Conservation (phyloP, 1,140 invertebrate species). For the Drosophila bipectinata region DNA sequence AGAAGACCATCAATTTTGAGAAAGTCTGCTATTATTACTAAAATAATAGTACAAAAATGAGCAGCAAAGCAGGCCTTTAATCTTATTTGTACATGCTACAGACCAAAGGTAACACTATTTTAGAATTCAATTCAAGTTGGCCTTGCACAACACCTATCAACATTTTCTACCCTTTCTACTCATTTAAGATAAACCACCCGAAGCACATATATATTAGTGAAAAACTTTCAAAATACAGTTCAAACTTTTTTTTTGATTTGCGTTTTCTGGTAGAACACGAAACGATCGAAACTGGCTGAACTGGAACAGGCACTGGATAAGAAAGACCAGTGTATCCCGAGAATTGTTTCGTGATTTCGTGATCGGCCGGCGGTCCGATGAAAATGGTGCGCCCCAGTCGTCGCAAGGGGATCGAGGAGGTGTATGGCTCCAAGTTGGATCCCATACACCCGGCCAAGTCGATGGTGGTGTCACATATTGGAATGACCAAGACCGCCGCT, state of each 20-base stretch:
- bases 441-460: slow-evolving; percentile 48
- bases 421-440: slow-evolving; percentile 70
- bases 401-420: slow-evolving; percentile 73
- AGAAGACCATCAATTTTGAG: too few species aligned
- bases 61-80: too few species aligned
- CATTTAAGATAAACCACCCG: slow-evolving; percentile 46
- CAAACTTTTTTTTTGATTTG: slow-evolving; percentile 45
- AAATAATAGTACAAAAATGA: too few species aligned
- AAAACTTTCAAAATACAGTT: slow-evolving; percentile 51
- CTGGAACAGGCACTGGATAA: background rate
- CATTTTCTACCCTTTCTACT: background rate
- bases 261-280: slow-evolving; percentile 26
- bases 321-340: background rate
- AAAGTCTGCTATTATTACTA: too few species aligned
- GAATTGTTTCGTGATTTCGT: background rate
- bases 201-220: slow-evolving; percentile 57
- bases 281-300: background rate
- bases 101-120: background rate
- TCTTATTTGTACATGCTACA: background rate
- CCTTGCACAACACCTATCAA: background rate
- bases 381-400: slow-evolving; percentile 65
- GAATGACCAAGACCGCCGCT: slow-evolving; percentile 46
- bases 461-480: slow-evolving; percentile 23
- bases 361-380: background rate
- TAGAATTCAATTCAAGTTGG: slow-evolving; percentile 11